Evolutionary conservation across 2,113 vertebrate genomes (phyloP), one percentile per base, ranked within the genome.

Genomic region (Nyctereutes procyonoides): DNA sequence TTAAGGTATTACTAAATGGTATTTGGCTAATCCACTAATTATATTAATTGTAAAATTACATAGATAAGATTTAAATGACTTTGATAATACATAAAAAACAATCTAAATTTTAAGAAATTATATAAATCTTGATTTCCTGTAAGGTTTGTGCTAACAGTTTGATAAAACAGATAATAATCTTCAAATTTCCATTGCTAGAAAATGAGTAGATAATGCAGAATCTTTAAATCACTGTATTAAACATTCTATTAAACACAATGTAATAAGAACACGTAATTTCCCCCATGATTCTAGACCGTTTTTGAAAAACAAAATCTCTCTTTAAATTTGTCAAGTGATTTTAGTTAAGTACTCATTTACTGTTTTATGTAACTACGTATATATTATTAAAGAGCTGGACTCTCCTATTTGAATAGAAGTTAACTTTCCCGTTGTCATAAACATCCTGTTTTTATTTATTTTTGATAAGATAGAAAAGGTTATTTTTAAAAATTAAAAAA

Each of bases 1-100:
- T 93, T 96, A 95, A 94, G 90, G 86, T 88, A 97, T 97, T 96
- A 98, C 92, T 96, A 90, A 89, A 97, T 77, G 81, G 74, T 97
- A 97, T 93, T 96, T 98, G 96, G 97, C 88, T 92, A 97, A 69
- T 26, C 16, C 1, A 89, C 60, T 81, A 85, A 77, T 88, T 79
- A 92, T 6, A n/a, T 79, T 58, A 90, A 71, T 58, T 89, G 1
- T 79, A 93, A 74, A 35, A 77, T 30, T 9, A 94, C 8, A 60
- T 0, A 38, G 22, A 77, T 11, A 56, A 92, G n/a, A 87, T 58
- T 88, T 73, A 65, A 71, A 89, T 71, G 43, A 89, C 51, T 19
- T 8, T 74, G 32, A 65, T 35, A 77, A 93, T 88, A 79, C 10
- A 84, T 56, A 65, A 90, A 82, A 92, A 2, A 69, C 10, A 60